Evolutionary conservation across 2,113 vertebrate species (phyloP), one percentile per base, ranked within the genome.

Genomic region (Butorides virescens): DNA sequence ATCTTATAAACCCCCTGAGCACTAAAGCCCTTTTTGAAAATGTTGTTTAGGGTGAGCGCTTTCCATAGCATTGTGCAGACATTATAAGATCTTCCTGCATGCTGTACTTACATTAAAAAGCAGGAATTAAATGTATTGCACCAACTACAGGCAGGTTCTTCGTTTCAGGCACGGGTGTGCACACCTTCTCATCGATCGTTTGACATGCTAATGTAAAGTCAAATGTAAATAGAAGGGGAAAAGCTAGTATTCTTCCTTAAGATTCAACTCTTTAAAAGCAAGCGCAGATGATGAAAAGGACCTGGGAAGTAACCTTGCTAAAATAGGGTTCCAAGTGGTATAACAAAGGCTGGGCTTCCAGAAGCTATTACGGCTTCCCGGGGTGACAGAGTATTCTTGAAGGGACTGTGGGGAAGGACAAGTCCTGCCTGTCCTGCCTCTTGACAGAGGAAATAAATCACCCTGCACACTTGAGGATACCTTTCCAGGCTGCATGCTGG

Each of bases 361-460:
- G 93, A 97, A 94, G 81, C 96, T 94, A 94, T 98, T 97, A 95
- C 59, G 17, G 88, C 95, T 97, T 97, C 94, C 97, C 86, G 72
- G 97, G 96, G 97, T 96, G 97, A 98, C 96, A 97, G 97, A 98
- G 97, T 97, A 97, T 98, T 98, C 98, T 98, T 98, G 98, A 97
- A 97, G 98, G 98, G 98, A 98, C 98, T 98, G 97, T 98, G 97
- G 98, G 98, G 98, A 99, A 99, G 99, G 98, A 99, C 98, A 99
- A 99, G 99, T 99, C 98, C 98, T 99, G 98, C 98, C 99, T 99
- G 99, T 99, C 98, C 98, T 99, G 99, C 98, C 98, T 99, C 98
- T 99, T 99, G 99, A 99, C 99, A 99, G 99, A 99, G 98, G 98
- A 99, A 98, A 99, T 99, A 99, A 99, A 99, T 99, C 99, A 99